Percentiles rank a stretch among this genome's conserved stretches.
Evolutionary conservation across 2,888 invertebrate species (phyloP).

Genomic region (Orchesellides sinensis): DNA sequence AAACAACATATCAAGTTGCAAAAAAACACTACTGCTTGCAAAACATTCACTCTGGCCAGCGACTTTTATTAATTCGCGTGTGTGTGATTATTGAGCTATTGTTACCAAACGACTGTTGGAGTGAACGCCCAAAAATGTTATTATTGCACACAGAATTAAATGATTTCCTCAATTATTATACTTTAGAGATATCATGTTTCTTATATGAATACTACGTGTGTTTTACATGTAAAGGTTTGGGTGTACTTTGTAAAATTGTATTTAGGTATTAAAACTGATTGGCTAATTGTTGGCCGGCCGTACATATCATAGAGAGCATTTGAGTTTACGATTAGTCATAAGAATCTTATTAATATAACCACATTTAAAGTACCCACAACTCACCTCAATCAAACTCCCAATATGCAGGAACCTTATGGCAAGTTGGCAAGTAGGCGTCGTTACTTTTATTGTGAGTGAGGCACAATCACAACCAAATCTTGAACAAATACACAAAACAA

Average conservation of each 20-base stretch:
- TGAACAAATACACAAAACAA: no score
- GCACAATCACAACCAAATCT: no score
- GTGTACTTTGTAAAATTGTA: not conserved
- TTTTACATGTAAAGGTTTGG: not conserved
- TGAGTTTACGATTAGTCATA: not conserved
- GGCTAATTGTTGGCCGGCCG: not conserved
- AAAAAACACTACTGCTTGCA: not conserved
- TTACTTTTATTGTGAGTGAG: no score
- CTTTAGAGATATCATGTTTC: no score
- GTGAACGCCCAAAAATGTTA: slow-evolving; percentile 22
- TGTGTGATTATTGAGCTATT: slow-evolving; percentile 7
- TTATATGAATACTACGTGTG: not conserved
- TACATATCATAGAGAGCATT: not conserved
- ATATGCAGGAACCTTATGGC: no score
- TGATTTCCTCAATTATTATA: slow-evolving; percentile 3
- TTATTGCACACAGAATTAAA: not conserved
- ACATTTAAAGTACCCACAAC: no score
- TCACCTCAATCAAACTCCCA: no score
- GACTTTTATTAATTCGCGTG: not conserved
- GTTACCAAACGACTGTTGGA: not conserved
- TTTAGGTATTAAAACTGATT: slow-evolving; percentile 1
- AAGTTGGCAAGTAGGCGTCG: no score
- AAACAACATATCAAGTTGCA: not conserved
- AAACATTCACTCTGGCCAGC: not conserved
- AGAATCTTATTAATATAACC: not conserved